Conservation (phyloP, 1,140 invertebrate species). For the Melipona quadrifasciata region DNA sequence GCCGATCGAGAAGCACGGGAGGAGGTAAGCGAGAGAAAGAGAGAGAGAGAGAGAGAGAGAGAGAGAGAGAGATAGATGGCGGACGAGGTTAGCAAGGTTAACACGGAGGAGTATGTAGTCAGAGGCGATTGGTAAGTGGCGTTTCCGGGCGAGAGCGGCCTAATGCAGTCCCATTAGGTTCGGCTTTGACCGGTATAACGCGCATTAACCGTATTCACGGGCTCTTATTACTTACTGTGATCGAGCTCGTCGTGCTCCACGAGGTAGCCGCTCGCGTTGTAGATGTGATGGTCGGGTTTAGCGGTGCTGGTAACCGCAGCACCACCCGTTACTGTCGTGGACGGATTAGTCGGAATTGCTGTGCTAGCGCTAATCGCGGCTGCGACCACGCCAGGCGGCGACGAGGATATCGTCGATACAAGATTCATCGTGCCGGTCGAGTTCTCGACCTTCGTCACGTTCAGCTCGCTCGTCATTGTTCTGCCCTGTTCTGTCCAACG, state of each 20-base stretch:
- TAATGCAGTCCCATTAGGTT: slow-evolving; percentile 32
- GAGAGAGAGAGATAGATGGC: not conserved
- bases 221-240: slow-evolving; percentile 76
- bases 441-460: slow-evolving; percentile 26
- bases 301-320: slow-evolving; percentile 73
- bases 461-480: slow-evolving; percentile 45
- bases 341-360: slow-evolving; percentile 76
- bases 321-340: slow-evolving; percentile 71
- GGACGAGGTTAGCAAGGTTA: no score
- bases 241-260: slow-evolving; percentile 78
- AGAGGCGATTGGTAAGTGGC: slow-evolving; percentile 14
- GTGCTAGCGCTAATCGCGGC: slow-evolving; percentile 74
- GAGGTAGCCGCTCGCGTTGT: slow-evolving; percentile 76
- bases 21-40: not conserved
- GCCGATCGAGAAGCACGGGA: not conserved
- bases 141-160: not conserved
- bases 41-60: not conserved
- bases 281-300: slow-evolving; percentile 74
- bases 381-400: slow-evolving; percentile 69
- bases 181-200: slow-evolving; percentile 33
- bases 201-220: slow-evolving; percentile 26
- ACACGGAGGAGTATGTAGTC: not conserved
- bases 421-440: slow-evolving; percentile 63
- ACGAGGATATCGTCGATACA: slow-evolving; percentile 66
- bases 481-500: not conserved